Evolutionary conservation across 1,140 invertebrate species (phyloP), one percentile per base, ranked within the genome.

Genomic region (Drosophila arizonae): DNA sequence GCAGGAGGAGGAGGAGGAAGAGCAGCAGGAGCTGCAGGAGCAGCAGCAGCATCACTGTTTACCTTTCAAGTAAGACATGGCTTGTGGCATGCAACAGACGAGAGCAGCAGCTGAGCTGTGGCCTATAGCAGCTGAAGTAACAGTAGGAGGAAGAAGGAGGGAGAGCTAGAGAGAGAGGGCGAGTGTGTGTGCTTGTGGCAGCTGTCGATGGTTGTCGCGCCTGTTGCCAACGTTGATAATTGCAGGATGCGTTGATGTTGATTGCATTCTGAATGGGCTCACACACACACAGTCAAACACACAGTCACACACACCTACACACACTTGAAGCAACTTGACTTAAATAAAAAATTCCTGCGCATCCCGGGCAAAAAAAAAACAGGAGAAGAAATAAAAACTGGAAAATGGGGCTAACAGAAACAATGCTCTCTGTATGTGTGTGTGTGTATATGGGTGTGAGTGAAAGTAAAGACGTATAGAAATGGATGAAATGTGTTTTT

Each of bases 171-270:
- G 10, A 39, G 36, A 39, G 36, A 13, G 10, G 4, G 36, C 0
- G 10, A 55, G 72, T 39, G 41, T 55, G 36, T 58, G 58, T 33
- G 36, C 52, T 13, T 46, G 28, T 41, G 24, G 51, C 41, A 21
- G 58, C 50, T 61, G 39, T 52, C 33, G 64, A 28, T 63, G 62
- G 1, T 17, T 57, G 60, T 33, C 30, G 51, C 30, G 30, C 15
- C 51, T 45, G 58, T 61, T 65, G 74, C 82, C 79, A 71, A 87
- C 72, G 84, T 88, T 84, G 71, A 87, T 87, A 87, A 87, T 88
- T 87, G 79, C 84, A 88, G 84, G 84, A 87, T 87, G 84, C 84
- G 84, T 84, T 87, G 84, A 79, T 72, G 79, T 72, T 87, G 84
- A 84, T 88, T 87, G 79, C 79, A 74, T 66, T 75, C 81, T 86